Percentiles rank a stretch among this genome's conserved stretches.
Conservation (phyloP, 2,113 vertebrate species). For the Brachirus orientalis region DNA sequence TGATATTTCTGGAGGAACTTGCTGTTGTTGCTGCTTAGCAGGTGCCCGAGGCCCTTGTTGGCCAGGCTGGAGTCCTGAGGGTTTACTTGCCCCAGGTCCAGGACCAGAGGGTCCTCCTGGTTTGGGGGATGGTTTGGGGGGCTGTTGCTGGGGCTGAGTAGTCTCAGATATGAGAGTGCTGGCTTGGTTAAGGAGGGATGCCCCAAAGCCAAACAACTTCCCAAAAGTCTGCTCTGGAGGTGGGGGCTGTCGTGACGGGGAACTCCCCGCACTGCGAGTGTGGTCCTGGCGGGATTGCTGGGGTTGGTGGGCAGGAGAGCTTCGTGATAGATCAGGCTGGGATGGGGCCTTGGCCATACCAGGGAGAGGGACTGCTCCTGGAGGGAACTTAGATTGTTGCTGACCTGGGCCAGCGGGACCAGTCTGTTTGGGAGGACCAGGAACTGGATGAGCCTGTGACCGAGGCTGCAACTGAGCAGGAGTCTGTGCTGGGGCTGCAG, state of each 20-base stretch:
- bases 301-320: conserved; percentile 84
- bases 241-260: conserved; percentile 84
- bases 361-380: conserved; percentile 73
- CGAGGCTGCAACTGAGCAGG: conserved; percentile 54
- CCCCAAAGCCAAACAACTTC: conserved; percentile 96
- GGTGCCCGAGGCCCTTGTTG: conserved; percentile 70
- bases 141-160: conserved; percentile 85
- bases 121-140: conserved; percentile 91
- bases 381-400: conserved; percentile 74
- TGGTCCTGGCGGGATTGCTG: conserved; percentile 85
- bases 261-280: conserved; percentile 86
- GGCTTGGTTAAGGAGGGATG: conserved; percentile 95
- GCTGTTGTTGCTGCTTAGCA: conserved; percentile 63
- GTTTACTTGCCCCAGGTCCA: conserved; percentile 85
- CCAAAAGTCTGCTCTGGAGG: conserved; percentile 91
- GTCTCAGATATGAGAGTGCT: conserved; percentile 94
- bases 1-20: conserved; percentile 47
- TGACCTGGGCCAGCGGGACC: conserved; percentile 59
- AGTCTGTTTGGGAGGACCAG: conserved; percentile 58
- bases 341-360: conserved; percentile 83
- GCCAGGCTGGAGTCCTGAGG: conserved; percentile 72
- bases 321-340: conserved; percentile 86
- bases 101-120: conserved; percentile 86
- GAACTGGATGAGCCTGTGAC: conserved; percentile 37
- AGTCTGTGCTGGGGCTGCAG: conserved; percentile 55